Evolutionary conservation across 2,888 invertebrate genomes (phyloP).

Genomic region (Exocentrus adspersus): DNA sequence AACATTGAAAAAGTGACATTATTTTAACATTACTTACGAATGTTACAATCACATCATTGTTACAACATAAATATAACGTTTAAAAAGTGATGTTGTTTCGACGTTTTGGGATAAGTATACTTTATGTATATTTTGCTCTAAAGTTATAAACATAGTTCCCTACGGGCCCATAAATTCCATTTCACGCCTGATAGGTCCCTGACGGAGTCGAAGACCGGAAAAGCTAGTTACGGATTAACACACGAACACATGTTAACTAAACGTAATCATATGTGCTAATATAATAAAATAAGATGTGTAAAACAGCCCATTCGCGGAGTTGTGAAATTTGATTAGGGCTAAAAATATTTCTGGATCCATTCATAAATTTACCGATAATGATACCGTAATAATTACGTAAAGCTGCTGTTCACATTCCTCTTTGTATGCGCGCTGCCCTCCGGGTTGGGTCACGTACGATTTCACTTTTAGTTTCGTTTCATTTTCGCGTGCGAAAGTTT

Average conservation of each 20-base stretch:
- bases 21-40: no score
- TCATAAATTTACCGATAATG: neutral
- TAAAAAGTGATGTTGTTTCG: no score
- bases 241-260: neutral
- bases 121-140: no score
- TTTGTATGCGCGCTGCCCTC: slow-evolving; percentile 25
- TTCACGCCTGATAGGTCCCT: neutral
- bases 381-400: slow-evolving; percentile 22
- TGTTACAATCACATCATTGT: no score
- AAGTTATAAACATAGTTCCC: no score
- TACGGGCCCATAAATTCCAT: neutral
- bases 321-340: neutral
- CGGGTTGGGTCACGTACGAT: slow-evolving; percentile 24
- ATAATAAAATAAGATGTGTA: no score
- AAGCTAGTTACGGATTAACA: neutral
- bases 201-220: neutral
- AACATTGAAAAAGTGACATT: no score
- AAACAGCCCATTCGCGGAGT: no score
- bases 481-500: slow-evolving; percentile 30
- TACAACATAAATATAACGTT: no score
- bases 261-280: slow-evolving; percentile 3
- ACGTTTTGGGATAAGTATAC: no score
- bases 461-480: slow-evolving; percentile 33
- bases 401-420: slow-evolving; percentile 22
- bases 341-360: neutral